Base-by-base conservation (phyloP, 2,888 invertebrate genomes). In the Troides helena region DNA sequence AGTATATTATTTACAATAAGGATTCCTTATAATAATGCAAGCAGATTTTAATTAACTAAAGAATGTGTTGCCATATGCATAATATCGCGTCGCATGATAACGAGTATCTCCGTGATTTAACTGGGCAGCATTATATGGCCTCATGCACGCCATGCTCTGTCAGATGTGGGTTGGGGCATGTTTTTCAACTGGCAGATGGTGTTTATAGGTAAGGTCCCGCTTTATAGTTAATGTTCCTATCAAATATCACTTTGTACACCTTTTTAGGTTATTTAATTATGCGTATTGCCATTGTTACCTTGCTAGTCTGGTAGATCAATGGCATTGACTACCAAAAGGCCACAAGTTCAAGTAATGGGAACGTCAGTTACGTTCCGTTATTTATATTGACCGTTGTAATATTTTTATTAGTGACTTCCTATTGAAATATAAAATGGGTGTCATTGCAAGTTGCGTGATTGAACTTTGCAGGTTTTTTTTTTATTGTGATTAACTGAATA, bases 131-230 rank as follows among this genome's bases (percentile, higher is more conserved):
- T 46, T 62, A 62, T 62, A 62, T 14, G 64, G 56, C 64, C 56
- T 64, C 64, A 39, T 50, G 50, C 50, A 50, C 18, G 10, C 39
- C 39, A 25, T 64, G 30, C 23, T 14, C 18, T 39, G 57, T 57
- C 64, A 57, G 64, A 64, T 64, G 64, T 56, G 53, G 21, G 21
- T 57, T 0, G 18, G 30, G 18, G 39, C 57, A 64, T 56, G 39
- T 64, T 64, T 46, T 63, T 23, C 63, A 39, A 46, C 23, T n/a
- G 65, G 46, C 65, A 65, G 59, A 59, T 65, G 65, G 36, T 57
- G 58, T 65, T 30, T 65, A 58, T 21, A 14, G 59, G 59, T 18
- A 14, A 1, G 18, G 50, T 17, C 17, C 5, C 57, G 6, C 18
- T 57, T 57, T 57, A 21, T 10, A 8, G 57, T 21, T 23, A 57